Base-by-base conservation (phyloP, 1,140 invertebrate genomes). In the Lucilia cuprina region DNA sequence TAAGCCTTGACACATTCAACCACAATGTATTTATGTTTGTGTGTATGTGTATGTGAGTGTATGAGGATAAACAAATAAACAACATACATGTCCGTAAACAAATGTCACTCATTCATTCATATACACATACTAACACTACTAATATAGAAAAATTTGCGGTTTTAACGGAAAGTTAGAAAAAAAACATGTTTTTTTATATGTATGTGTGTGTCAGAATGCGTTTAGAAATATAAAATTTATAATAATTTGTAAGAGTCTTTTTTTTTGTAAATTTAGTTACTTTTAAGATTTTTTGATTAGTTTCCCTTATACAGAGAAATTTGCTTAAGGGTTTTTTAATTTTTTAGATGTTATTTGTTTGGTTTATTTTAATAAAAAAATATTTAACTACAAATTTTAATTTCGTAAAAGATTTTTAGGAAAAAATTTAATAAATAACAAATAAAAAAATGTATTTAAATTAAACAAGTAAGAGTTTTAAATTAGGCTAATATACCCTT, bases 1-100 rank as follows among this genome's bases (percentile, higher is more conserved):
- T 80, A 80, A 80, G 77, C 77, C 77, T 80, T 80, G 77, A 80
- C 77, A 80, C 77, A 80, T 49, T 49, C 77, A 80, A 80, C 77
- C 77, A 12, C 77, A 80, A 80, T 77, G 74, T n/a, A 75, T 75
- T 19, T n/a, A n/a, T n/a, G n/a, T 47, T n/a, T 17, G 25, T 17
- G 65, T 13, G 65, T 13, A 12, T 13, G 2, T 13, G 65, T 13
- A n/a, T 35, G 25, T 35, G 74, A 13, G 10, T 1, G n/a, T 7
- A 21, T 2, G n/a, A 4, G n/a, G 5, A 21, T 21, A 60, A 14
- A 60, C 55, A 5, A 14, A 60, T 14, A n/a, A 60, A 14, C 13
- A 5, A 60, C 55, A 60, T n/a, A 60, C 55, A 60, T 60, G 55
- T 60, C n/a, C n/a, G 55, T 60, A 41, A 41, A 41, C 35, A 41